Evolutionary conservation across 2,113 vertebrate species (phyloP).

Genomic region (Circaetus cinerascens): DNA sequence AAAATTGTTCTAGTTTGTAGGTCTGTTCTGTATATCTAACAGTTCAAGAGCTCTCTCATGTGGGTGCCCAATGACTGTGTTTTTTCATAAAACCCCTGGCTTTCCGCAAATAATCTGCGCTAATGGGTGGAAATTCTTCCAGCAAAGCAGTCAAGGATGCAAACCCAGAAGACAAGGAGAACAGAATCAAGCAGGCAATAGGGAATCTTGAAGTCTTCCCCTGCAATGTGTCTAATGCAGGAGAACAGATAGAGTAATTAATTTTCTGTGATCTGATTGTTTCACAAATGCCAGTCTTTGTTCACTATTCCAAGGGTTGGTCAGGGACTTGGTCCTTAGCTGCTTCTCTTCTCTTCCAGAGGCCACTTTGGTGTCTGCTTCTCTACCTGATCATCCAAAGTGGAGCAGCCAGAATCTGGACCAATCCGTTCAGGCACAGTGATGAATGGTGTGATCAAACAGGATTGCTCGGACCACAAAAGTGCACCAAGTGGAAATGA

Average conservation of each 20-base stretch:
- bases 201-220: not conserved
- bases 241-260: not conserved
- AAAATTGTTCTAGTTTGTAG: not conserved
- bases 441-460: constrained; percentile 74
- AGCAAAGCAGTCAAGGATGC: not conserved
- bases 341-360: not conserved
- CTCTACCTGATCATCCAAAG: constrained; percentile 30
- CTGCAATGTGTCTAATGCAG: not conserved
- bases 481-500: constrained; percentile 41
- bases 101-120: not conserved
- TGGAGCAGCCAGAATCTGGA: constrained; percentile 38
- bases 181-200: not conserved
- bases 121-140: not conserved
- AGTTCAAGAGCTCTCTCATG: not conserved
- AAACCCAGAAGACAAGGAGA: not conserved
- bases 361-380: not conserved
- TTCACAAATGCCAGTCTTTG: not conserved
- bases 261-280: not conserved
- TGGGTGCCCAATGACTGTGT: not conserved
- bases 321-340: not conserved
- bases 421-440: not conserved
- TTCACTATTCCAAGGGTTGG: not conserved
- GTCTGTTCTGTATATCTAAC: not conserved
- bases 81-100: not conserved
- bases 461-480: constrained; percentile 9